A percentile compares a stretch with the other conserved stretches of the same genome.
These are phyloP conservation scores for Keiferia lycopersicella DNA, from an alignment of 2,888 invertebrate species.

Conservation along the genomic window DNA sequence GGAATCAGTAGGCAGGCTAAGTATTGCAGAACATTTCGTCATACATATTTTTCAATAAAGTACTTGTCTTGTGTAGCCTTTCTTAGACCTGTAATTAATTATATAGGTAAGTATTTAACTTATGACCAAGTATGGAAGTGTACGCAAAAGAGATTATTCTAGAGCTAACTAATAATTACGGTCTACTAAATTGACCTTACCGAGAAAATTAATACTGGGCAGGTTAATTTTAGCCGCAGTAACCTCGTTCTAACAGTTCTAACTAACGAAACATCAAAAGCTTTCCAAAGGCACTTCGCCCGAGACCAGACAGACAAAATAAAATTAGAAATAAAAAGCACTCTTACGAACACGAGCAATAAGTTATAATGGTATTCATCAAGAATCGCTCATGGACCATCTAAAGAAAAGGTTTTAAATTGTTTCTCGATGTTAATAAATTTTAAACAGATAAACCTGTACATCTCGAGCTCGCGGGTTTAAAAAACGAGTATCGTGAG, in stretches of 20 bases:
- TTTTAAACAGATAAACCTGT: slow-evolving; percentile 81
- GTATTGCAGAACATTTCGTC: not conserved
- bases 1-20: not conserved
- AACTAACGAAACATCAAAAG: slow-evolving; percentile 20
- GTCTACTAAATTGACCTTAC: slow-evolving; percentile 23
- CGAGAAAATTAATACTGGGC: not conserved
- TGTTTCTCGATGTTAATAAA: slow-evolving; percentile 81
- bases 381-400: slow-evolving; percentile 68
- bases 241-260: slow-evolving; percentile 22
- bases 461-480: slow-evolving; percentile 78
- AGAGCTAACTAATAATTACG: slow-evolving; percentile 22
- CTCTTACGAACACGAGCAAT: slow-evolving; percentile 50
- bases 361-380: slow-evolving; percentile 71
- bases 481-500: slow-evolving; percentile 79
- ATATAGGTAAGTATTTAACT: not conserved
- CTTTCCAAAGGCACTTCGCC: slow-evolving; percentile 28
- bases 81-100: not conserved
- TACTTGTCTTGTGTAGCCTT: slow-evolving; percentile 11
- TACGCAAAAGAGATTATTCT: slow-evolving; percentile 13
- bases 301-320: slow-evolving; percentile 21
- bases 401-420: slow-evolving; percentile 78
- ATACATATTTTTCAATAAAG: slow-evolving; percentile 12
- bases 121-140: not conserved
- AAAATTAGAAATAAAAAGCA: slow-evolving; percentile 37
- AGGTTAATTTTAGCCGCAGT: slow-evolving; percentile 19